Evolutionary conservation across 2,797 vertebrate species (phyloP), one percentile per base, ranked within the genome.

Genomic region (Gymnoscopelus braueri): DNA sequence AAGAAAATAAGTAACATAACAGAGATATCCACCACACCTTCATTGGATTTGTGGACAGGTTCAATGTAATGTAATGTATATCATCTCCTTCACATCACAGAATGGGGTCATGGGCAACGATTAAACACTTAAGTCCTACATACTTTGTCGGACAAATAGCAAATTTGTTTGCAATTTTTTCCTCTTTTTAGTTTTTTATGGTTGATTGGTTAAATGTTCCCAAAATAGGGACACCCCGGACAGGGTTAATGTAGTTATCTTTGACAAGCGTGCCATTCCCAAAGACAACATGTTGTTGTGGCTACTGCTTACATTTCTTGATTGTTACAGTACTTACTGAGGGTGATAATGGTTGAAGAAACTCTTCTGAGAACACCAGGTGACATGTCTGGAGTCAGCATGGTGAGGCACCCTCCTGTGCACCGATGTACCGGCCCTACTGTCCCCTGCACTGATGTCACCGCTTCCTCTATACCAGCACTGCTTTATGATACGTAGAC

Each of bases 301-400:
- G n/a, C 61, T 15, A 6, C 32, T 14, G 7, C 19, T 59, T 29
- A 15, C 3, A 26, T 56, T 57, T 48, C 60, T 77, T 50, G 53
- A 4, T 11, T 63, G 44, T 32, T 14, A 4, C 50, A 3, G 65
- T 55, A 90, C 90, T 92, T 86, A 92, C 91, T 89, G 75, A 91
- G 90, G 79, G 69, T 19, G 87, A 92, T 90, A 83, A 86, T 49
- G 62, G 91, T 66, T 55, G 90, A 90, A 9, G 88, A 90, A 65
- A 91, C 79, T 59, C 79, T 80, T 49, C 88, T 90, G 65, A 90
- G 84, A 53, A 75, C 72, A 52, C 84, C 84, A 14, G 89, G 84
- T 39, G 88, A 87, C 75, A 83, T 63, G 67, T 88, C 82, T 71
- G 80, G 77, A 69, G 72, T 83, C 69, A 68, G 71, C 91, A 91